Percentiles rank a stretch among this genome's conserved stretches.
Conservation (phyloP, 2,888 invertebrate species). For the Cheiracanthium punctorium region DNA sequence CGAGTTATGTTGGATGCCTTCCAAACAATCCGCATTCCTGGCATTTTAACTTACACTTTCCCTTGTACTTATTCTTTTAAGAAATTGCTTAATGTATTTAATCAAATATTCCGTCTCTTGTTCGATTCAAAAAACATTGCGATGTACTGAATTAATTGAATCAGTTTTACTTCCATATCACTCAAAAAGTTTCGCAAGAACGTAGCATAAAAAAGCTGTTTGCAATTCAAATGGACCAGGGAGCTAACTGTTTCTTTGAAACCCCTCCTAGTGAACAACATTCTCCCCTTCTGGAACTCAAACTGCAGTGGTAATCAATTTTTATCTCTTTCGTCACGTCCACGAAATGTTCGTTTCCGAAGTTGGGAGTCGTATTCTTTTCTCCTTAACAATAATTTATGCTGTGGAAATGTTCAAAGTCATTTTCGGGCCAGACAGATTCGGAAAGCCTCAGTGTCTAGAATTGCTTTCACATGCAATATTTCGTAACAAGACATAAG, state of each 20-base stretch:
- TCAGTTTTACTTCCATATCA: not conserved
- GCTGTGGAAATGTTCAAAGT: slow-evolving; percentile 1
- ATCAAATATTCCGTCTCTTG: no score
- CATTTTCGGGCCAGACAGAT: not conserved
- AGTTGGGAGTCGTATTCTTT: not conserved
- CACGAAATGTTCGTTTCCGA: not conserved
- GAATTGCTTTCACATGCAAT: not conserved
- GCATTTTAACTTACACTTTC: no score
- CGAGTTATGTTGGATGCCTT: no score
- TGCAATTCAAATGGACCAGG: not conserved
- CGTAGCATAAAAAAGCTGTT: not conserved
- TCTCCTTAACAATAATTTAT: slow-evolving; percentile 1
- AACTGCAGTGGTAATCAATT: not conserved
- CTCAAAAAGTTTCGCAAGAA: not conserved
- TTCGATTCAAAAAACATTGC: no score
- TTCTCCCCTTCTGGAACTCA: not conserved
- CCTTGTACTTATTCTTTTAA: no score
- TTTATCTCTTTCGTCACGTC: slow-evolving; percentile 3
- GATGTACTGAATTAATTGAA: not conserved
- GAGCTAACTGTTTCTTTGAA: slow-evolving; percentile 2
- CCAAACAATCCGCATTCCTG: no score
- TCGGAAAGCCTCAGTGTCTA: not conserved
- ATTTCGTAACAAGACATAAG: not conserved
- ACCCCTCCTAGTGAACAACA: not conserved
- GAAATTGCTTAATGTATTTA: no score